Base-by-base conservation (phyloP, 2,888 invertebrate species). In the Eupithecia subfuscata region DNA sequence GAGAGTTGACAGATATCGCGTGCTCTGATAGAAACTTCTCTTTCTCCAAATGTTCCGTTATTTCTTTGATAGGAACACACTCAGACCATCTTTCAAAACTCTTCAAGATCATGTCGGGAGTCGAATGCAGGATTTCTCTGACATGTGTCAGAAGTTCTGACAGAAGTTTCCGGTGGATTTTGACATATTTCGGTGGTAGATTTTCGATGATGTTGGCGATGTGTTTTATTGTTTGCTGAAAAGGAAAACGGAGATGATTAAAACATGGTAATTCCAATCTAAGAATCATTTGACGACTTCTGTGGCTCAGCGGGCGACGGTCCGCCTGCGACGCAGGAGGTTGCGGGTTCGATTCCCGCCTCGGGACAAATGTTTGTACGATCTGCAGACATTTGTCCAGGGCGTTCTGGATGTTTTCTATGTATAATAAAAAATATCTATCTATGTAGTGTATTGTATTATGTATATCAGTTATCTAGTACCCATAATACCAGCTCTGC, bases 1-100 rank as follows among this genome's bases (percentile, higher is more conserved):
- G 68, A 0, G 85, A 79, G 22, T 82, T 73, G 0, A 82, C 70
- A 0, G 16, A 12, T 4, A 69, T 9, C 11, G 79, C 78, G 40
- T 86, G 80, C 4, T 85, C 76, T 0, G 74, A 0, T 0, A 79
- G 60, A 7, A 86, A 80, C 0, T 60, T 71, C 30, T 85, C 80
- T 43, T 83, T 84, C 63, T 85, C 79, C 1, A 89, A 78, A 16
- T 79, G 75, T 11, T 84, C 75, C 0, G 84, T 82, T 9, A 90
- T 84, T 11, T 80, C 79, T 18, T 81, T 70, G 0, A 89, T 8
- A 0, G 84, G 83, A 2, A 84, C 12, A 8, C 75, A 79, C 6
- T 84, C 75, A 0, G 77, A 75, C 83, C 85, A 87, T 2, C 74
- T 80, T 2, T 82, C 74, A 0, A 84, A 81, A 30, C 81, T 80